A percentile compares a stretch with the other conserved stretches of the same genome.
These are phyloP conservation scores for Cariama cristata DNA, from an alignment of 2,113 vertebrate species.

Conservation along the genomic window DNA sequence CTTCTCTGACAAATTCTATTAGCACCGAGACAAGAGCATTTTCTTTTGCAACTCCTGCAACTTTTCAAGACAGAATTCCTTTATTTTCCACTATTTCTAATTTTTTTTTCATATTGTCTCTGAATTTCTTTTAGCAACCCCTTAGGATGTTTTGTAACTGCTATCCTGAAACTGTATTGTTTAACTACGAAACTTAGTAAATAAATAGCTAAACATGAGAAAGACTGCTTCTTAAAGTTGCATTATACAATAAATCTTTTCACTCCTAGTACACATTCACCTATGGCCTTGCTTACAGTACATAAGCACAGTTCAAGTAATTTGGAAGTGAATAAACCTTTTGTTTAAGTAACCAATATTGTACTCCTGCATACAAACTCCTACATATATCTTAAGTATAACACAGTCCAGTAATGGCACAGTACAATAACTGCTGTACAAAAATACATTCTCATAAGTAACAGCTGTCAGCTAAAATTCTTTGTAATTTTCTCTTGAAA, in stretches of 20 bases:
- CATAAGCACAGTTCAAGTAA: not conserved
- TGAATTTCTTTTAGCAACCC: not conserved
- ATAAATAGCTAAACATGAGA: not conserved
- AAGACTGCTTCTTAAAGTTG: not conserved
- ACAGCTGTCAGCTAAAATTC: slow-evolving; percentile 34
- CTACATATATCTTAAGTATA: not conserved
- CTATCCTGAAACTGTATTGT: not conserved
- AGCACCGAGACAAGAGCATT: not conserved
- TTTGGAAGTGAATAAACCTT: not conserved
- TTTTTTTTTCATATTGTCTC: not conserved
- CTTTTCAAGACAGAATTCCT: not conserved
- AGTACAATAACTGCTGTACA: not conserved
- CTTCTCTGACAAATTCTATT: not conserved
- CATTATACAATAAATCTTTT: not conserved
- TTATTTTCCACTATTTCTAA: not conserved
- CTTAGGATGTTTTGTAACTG: not conserved
- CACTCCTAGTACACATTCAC: not conserved
- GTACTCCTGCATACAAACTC: not conserved
- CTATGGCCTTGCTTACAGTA: not conserved
- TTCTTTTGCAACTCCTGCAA: not conserved
- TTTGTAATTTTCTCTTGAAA: slow-evolving; percentile 42
- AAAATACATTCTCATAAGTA: not conserved
- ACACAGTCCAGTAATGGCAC: not conserved
- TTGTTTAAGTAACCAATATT: not conserved
- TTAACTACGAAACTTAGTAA: not conserved